phyloP scores from a whole-genome alignment of 2,113 vertebrate genomes.

The Sceloporus tristichus region DNA sequence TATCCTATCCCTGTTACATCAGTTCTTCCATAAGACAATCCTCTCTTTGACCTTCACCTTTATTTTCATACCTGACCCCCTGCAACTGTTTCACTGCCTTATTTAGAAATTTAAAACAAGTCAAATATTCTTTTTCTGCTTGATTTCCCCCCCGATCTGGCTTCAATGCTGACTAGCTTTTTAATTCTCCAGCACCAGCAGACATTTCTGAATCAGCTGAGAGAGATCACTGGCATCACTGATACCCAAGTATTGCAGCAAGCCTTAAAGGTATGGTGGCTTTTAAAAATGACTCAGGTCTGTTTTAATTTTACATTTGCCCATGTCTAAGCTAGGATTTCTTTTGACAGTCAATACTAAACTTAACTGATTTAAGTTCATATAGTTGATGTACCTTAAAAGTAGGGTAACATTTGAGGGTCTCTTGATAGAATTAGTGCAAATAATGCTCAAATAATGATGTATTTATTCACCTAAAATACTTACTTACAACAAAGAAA shows the following conservation, averaged over 20 bases:
- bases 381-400: not conserved
- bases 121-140: not conserved
- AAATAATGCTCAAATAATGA: not conserved
- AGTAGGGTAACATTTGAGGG: not conserved
- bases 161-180: not conserved
- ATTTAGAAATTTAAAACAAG: not conserved
- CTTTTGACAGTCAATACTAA: not conserved
- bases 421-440: not conserved
- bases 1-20: not conserved
- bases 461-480: not conserved
- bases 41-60: not conserved
- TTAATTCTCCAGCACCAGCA: slow-evolving; percentile 89
- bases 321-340: not conserved
- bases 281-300: not conserved
- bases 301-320: not conserved
- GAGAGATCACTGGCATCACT: slow-evolving; percentile 97
- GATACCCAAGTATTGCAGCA: slow-evolving; percentile 95
- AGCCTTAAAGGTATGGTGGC: slow-evolving; percentile 90
- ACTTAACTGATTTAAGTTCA: not conserved
- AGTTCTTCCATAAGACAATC: not conserved
- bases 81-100: not conserved
- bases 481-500: not conserved
- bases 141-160: not conserved
- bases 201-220: slow-evolving; percentile 96
- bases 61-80: not conserved